These are phyloP conservation scores for Clavelina lepadiformis DNA, from an alignment of 23 tunicate genomes.

Conservation along the genomic window DNA sequence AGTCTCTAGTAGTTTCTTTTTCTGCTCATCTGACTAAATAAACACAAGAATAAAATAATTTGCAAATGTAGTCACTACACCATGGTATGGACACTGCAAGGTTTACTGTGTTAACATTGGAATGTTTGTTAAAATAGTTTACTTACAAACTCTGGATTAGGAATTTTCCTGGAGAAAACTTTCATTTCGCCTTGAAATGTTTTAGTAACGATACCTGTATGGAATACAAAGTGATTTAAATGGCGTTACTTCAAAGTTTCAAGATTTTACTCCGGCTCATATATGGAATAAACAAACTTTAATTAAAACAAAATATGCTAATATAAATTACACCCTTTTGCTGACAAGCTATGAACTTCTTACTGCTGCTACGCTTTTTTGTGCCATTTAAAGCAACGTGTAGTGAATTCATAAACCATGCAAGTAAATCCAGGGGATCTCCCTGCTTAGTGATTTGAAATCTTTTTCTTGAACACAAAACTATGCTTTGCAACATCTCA, in stretches of 20 bases:
- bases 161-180: slow-evolving; percentile 72
- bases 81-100: too few relatives aligned
- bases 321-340: not conserved
- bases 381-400: slow-evolving; percentile 77
- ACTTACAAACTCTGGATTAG: slow-evolving; percentile 81
- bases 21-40: slow-evolving; percentile 80
- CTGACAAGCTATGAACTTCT: not conserved
- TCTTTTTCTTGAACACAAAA: slow-evolving; percentile 78
- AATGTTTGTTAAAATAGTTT: too few relatives aligned
- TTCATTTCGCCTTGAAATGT: slow-evolving; percentile 92
- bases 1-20: slow-evolving; percentile 55
- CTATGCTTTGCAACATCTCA: slow-evolving; percentile 92
- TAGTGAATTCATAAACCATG: slow-evolving; percentile 88
- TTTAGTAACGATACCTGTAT: slow-evolving; percentile 58
- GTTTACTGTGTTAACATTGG: too few relatives aligned
- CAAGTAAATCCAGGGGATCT: slow-evolving; percentile 75
- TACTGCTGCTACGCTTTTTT: slow-evolving; percentile 67
- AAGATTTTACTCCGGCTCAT: too few relatives aligned
- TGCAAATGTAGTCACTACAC: too few relatives aligned
- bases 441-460: slow-evolving; percentile 96
- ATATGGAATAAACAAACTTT: too few relatives aligned
- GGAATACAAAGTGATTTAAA: not conserved
- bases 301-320: too few relatives aligned
- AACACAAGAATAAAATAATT: too few relatives aligned
- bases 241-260: too few relatives aligned